phyloP scores from a whole-genome alignment of 2,888 invertebrate species.

The Ametastegia equiseti region DNA sequence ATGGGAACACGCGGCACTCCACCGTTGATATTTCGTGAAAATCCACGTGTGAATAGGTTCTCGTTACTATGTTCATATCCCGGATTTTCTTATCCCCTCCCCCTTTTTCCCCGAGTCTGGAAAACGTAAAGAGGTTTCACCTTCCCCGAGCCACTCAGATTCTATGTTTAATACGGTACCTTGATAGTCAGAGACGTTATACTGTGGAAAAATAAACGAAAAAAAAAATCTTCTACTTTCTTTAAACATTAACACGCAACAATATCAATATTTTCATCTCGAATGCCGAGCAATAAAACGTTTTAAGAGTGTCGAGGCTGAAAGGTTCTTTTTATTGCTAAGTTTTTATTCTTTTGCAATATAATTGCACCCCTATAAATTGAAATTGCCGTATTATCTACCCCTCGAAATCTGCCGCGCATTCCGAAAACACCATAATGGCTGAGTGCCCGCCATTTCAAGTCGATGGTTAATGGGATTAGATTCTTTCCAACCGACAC shows the following conservation, averaged over 20 bases:
- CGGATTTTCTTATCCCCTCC: conserved; percentile 5
- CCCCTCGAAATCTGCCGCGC: not conserved
- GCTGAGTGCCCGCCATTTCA: not conserved
- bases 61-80: not conserved
- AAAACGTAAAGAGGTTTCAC: not conserved
- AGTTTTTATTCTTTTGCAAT: not conserved
- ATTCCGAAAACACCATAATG: not conserved
- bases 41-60: conserved; percentile 32
- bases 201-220: not conserved
- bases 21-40: conserved; percentile 20
- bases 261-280: conserved; percentile 8
- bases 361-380: conserved; percentile 1
- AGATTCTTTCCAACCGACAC: not conserved
- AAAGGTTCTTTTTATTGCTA: not conserved
- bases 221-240: not conserved
- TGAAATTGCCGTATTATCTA: conserved; percentile 17
- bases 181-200: not conserved
- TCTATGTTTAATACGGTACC: not conserved
- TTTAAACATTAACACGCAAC: conserved; percentile 21
- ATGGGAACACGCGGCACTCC: not conserved
- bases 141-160: not conserved
- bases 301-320: not conserved
- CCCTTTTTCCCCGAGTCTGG: not conserved
- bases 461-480: not conserved
- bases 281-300: conserved; percentile 1